Evolutionary conservation across 2,113 vertebrate species (phyloP).

Genomic region (Gnathonemus longibarbis): DNA sequence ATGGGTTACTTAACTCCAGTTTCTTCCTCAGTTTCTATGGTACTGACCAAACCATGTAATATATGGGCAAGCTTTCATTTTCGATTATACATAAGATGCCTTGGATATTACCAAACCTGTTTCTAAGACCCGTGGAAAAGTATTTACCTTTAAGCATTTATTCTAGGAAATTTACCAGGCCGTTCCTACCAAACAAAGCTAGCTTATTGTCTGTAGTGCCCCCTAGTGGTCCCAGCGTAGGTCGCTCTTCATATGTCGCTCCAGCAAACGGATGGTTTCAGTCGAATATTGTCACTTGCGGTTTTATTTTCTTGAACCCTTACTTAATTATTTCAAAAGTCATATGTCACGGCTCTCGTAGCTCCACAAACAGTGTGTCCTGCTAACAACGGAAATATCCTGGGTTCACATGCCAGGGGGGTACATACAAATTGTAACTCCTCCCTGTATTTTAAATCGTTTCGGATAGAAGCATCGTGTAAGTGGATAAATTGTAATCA

Average conservation of each 20-base stretch:
- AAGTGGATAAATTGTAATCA: background rate
- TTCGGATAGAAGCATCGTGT: background rate
- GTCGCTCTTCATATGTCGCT: background rate
- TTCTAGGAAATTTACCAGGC: background rate
- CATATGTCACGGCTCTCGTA: background rate
- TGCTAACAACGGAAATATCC: background rate
- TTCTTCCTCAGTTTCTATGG: background rate
- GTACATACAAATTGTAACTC: background rate
- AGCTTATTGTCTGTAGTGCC: background rate
- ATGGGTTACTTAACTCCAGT: background rate
- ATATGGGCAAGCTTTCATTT: background rate
- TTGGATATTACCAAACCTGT: background rate
- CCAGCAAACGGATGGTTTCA: background rate
- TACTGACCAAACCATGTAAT: background rate
- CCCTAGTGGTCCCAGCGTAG: background rate
- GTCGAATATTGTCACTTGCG: background rate
- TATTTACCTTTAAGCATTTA: background rate
- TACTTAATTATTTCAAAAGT: background rate
- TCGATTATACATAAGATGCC: background rate
- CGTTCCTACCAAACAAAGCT: background rate
- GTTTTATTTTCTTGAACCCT: background rate
- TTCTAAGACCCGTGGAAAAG: background rate
- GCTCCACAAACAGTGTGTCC: background rate
- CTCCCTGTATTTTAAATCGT: background rate
- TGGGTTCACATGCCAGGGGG: background rate